Percentiles rank a stretch among this genome's conserved stretches.
Conservation (phyloP, 2,888 invertebrate species). For the Liopterus haemorrhoidalis region DNA sequence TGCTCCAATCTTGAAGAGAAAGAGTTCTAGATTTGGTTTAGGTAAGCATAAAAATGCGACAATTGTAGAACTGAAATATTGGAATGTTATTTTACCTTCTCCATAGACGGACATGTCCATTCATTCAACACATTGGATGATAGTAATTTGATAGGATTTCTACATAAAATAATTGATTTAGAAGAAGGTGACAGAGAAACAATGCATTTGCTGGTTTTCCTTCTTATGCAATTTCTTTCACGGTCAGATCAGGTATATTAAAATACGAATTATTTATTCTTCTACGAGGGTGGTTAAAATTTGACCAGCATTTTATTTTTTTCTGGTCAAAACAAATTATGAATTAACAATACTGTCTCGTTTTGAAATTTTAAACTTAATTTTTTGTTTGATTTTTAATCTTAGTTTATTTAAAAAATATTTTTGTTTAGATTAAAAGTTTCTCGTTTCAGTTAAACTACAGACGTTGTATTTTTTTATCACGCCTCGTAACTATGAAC, state of each 20-base stretch:
- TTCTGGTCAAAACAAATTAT: neutral
- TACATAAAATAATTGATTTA: slow-evolving; percentile 84
- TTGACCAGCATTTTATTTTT: no score
- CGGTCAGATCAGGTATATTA: slow-evolving; percentile 60
- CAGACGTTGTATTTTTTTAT: no score
- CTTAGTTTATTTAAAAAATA: no score
- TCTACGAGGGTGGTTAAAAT: slow-evolving; percentile 11
- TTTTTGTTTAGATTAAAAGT: no score
- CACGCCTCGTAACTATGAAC: no score
- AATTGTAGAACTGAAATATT: no score
- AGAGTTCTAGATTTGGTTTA: slow-evolving; percentile 85
- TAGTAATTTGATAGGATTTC: slow-evolving; percentile 66
- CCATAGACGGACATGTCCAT: slow-evolving; percentile 74
- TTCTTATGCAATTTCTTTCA: slow-evolving; percentile 96
- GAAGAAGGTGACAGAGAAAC: slow-evolving; percentile 95
- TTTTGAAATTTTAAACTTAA: no score
- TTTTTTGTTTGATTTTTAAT: no score
- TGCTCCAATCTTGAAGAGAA: slow-evolving; percentile 89
- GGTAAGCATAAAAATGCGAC: no score
- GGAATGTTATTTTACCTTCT: no score
- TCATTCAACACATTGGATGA: slow-evolving; percentile 78
- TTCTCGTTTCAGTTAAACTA: no score
- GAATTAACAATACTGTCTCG: neutral
- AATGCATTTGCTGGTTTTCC: slow-evolving; percentile 84
- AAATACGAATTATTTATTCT: slow-evolving; percentile 9